phyloP scores from a whole-genome alignment of 1,140 invertebrate genomes.

The Ruditapes philippinarum region DNA sequence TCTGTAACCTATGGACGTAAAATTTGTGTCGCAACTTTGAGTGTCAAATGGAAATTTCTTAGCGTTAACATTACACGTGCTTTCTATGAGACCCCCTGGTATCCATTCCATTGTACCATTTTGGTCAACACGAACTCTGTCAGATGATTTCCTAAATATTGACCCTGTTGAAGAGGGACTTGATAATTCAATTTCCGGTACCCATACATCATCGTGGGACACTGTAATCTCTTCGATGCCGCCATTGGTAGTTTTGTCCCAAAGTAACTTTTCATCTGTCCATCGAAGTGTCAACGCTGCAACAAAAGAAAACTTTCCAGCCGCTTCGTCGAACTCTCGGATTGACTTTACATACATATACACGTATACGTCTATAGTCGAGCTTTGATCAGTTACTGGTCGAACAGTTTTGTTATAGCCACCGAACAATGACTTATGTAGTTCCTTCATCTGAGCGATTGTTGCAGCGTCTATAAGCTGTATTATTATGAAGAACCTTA shows the following conservation, averaged over 20 bases:
- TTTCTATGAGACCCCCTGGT: background rate
- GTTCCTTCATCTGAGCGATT: conserved; percentile 21
- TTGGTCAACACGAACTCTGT: background rate
- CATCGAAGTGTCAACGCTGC: conserved; percentile 45
- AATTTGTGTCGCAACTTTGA: conserved; percentile 99
- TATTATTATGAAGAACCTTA: too few species aligned
- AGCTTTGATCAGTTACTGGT: background rate
- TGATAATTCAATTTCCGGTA: background rate
- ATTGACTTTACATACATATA: conserved; percentile 27
- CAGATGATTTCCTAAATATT: background rate
- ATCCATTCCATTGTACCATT: background rate
- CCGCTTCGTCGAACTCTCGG: conserved; percentile 61
- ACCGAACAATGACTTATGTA: background rate
- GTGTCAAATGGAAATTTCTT: conserved; percentile 98
- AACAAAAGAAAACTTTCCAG: conserved; percentile 55
- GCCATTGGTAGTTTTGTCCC: background rate
- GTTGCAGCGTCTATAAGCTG: background rate
- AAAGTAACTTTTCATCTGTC: conserved; percentile 42
- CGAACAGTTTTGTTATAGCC: conserved; percentile 27
- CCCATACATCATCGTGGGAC: background rate
- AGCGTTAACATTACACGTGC: conserved; percentile 97
- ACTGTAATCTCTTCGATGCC: background rate
- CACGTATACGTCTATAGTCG: background rate
- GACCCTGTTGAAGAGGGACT: background rate
- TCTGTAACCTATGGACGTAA: conserved; percentile 95